A percentile compares a stretch with the other conserved stretches of the same genome.
Conservation (phyloP, 1,140 invertebrate species). For the Doryteuthis pealeii region DNA sequence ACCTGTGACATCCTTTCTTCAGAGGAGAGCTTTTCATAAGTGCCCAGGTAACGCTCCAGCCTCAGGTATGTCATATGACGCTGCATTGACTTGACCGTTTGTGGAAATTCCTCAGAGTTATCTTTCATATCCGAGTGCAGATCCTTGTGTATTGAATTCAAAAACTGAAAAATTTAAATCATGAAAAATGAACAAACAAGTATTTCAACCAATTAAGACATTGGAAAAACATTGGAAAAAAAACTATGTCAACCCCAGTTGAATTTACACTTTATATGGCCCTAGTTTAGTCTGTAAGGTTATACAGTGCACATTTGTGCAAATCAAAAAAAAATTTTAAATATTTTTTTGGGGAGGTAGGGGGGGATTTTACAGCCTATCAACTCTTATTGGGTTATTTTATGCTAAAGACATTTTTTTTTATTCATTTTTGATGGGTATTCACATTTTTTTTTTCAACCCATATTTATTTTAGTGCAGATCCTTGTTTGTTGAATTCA, state of each 20-base stretch:
- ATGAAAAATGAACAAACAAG: constrained; percentile 2
- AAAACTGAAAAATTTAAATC: constrained; percentile 26
- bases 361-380: too few species aligned
- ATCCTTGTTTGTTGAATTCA: too few species aligned
- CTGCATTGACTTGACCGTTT: constrained; percentile 68
- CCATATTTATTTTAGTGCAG: too few species aligned
- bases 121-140: constrained; percentile 14
- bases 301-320: too few species aligned
- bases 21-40: constrained; percentile 62
- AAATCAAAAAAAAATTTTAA: too few species aligned
- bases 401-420: too few species aligned
- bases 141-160: constrained; percentile 18
- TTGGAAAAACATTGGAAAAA: background rate
- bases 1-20: constrained; percentile 53
- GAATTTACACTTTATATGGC: too few species aligned
- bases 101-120: constrained; percentile 26
- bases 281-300: too few species aligned
- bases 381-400: too few species aligned
- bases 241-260: too few species aligned
- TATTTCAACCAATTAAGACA: background rate
- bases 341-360: background rate
- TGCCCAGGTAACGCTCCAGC: constrained; percentile 70
- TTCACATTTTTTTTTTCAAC: too few species aligned
- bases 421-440: too few species aligned
- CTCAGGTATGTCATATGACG: constrained; percentile 73